Evolutionary conservation across 2,888 invertebrate genomes (phyloP), one percentile per base, ranked within the genome.

Genomic region (Sinopyrophorus schimmeli): DNA sequence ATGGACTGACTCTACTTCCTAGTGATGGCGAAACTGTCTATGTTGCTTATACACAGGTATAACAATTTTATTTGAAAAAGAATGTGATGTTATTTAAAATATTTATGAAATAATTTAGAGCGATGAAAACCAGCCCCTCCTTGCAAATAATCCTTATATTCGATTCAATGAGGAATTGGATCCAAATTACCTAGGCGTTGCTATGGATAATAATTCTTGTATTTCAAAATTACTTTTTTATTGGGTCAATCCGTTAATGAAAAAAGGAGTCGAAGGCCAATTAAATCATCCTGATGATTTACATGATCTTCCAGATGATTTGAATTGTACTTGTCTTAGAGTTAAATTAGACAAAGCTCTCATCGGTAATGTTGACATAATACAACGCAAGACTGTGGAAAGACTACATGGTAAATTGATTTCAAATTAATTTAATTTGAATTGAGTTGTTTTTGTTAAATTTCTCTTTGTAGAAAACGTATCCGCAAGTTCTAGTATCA

Each of bases 211-310:
- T 53, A 76, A 78, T 7, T 80, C 81, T 40, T 80, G 79, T 65
- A 64, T 85, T 1, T 91, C 92, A 0, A 83, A 82, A 65, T 75
- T 95, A n/a, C 72, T 86, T 14, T 92, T 96, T 70, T 77, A 83
- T 51, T 96, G 96, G 96, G 92, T 93, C 1, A 81, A 86, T 55
- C 89, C 90, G 1, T 73, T 96, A 43, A 86, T 96, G 72, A 73
- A 80, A 47, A 92, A 92, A 76, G 95, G 93, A 1, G 75, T 83
- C 9, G 79, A 82, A 21, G 85, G 86, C 3, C 81, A 84, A 63
- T 69, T 95, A 21, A 80, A 79, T 57, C 81, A 82, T 61, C 76
- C 87, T 1, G 92, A 92, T 63, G 92, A 92, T 71, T 74, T 94
- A 0, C 92, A 86, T 73, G 91, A 92, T 68, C 73, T 94, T 41